These are phyloP conservation scores for Macaca mulatta DNA, from an alignment of 2,113 vertebrate species.

Conservation along the genomic window DNA sequence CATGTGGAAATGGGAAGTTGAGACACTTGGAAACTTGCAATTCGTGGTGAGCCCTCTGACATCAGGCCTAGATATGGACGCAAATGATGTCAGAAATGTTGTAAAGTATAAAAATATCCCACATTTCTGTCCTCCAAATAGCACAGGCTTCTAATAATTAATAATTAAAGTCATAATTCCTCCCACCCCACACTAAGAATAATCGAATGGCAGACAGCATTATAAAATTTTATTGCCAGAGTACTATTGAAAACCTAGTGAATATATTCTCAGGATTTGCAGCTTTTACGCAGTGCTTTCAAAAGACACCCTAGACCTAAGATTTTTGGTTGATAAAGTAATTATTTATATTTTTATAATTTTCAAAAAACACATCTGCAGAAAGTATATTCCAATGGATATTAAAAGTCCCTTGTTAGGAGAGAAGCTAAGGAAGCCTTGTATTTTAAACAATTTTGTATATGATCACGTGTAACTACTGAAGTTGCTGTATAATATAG, in stretches of 20 bases:
- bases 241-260: not conserved
- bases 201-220: too few relatives aligned
- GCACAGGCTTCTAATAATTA: not conserved
- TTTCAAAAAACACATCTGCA: not conserved
- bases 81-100: not conserved
- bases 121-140: not conserved
- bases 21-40: not conserved
- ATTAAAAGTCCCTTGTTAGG: not conserved
- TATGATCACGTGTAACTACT: not conserved
- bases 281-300: not conserved
- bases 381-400: not conserved
- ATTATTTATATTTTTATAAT: not conserved
- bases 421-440: not conserved
- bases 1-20: not conserved
- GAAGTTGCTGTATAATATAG: not conserved
- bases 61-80: not conserved
- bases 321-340: not conserved
- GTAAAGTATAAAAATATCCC: not conserved
- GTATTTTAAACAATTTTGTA: not conserved
- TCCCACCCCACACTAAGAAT: not conserved
- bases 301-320: not conserved
- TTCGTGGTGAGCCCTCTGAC: not conserved
- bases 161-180: not conserved
- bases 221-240: not conserved
- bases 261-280: not conserved